Conservation (phyloP, 2,113 vertebrate genomes). For the Chroicocephalus ridibundus region DNA sequence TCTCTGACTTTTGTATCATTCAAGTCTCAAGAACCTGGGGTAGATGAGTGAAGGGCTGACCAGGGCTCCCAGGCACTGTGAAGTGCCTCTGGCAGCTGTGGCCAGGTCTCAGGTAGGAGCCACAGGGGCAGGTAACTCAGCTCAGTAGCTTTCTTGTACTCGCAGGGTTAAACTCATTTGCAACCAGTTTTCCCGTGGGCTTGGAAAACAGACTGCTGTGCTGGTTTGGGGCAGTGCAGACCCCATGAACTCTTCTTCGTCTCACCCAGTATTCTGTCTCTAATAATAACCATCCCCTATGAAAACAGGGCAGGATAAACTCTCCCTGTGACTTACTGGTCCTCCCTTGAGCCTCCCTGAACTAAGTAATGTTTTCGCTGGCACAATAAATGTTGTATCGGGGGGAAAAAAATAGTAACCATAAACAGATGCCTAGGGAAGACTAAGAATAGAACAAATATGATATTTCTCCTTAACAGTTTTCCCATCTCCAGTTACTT, state of each 20-base stretch:
- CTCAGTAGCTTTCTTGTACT: background rate
- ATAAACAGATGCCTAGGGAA: background rate
- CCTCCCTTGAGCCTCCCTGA: background rate
- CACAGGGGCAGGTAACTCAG: background rate
- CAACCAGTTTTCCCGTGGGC: background rate
- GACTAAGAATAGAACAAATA: background rate
- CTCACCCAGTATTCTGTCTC: background rate
- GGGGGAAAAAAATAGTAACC: background rate
- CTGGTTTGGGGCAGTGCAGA: background rate
- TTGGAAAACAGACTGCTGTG: background rate
- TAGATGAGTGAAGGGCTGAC: background rate
- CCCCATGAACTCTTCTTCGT: background rate
- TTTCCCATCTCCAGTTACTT: background rate
- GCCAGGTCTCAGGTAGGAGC: background rate
- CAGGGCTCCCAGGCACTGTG: background rate
- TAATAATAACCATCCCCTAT: background rate
- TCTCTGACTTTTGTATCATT: background rate
- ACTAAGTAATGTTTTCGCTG: background rate
- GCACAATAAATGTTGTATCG: background rate
- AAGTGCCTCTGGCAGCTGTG: background rate
- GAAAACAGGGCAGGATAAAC: background rate
- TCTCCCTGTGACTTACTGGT: background rate
- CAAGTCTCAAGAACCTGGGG: background rate
- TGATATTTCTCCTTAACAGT: background rate
- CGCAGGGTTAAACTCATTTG: background rate